A percentile compares a stretch with the other conserved stretches of the same genome.
phyloP scores from a whole-genome alignment of 2,113 vertebrate genomes.

The Hiodon tergisus region DNA sequence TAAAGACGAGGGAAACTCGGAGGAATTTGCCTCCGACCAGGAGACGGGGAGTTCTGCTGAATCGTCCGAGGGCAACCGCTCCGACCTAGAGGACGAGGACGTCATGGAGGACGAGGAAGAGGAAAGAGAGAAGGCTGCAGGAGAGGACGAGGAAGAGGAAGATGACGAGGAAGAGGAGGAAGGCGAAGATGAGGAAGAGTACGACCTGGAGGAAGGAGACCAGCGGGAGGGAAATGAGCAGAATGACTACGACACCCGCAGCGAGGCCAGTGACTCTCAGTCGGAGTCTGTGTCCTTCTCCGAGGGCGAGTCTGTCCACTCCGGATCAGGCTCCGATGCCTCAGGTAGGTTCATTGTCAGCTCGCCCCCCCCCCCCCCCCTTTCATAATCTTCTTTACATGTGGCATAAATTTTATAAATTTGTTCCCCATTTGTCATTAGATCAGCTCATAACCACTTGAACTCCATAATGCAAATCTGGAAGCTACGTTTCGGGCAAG shows the following conservation, averaged over 20 bases:
- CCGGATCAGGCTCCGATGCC: slow-evolving; percentile 81
- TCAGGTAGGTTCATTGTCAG: slow-evolving; percentile 68
- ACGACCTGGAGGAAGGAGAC: slow-evolving; percentile 80
- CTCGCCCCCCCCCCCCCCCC: no score
- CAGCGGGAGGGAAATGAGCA: slow-evolving; percentile 70
- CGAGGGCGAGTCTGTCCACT: slow-evolving; percentile 80
- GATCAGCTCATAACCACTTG: not conserved
- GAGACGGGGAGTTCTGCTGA: slow-evolving; percentile 73
- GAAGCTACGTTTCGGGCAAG: not conserved
- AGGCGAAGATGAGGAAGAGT: slow-evolving; percentile 68
- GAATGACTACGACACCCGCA: slow-evolving; percentile 89
- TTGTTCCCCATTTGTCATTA: not conserved
- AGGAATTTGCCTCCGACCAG: slow-evolving; percentile 81
- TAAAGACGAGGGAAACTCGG: slow-evolving; percentile 78
- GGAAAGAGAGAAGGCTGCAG: slow-evolving; percentile 47
- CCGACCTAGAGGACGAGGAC: slow-evolving; percentile 66
- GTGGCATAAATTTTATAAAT: not conserved
- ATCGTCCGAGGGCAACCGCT: slow-evolving; percentile 77
- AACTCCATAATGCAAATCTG: slow-evolving; percentile 2
- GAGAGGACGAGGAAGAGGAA: slow-evolving; percentile 62
- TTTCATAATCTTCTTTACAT: not conserved
- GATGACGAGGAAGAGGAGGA: slow-evolving; percentile 72
- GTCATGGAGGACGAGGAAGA: slow-evolving; percentile 58
- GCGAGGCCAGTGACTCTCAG: slow-evolving; percentile 92
- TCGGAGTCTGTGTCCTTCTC: slow-evolving; percentile 92